A percentile compares a stretch with the other conserved stretches of the same genome.
These are phyloP conservation scores for Lerema accius DNA, from an alignment of 1,140 invertebrate genomes.

Conservation along the genomic window DNA sequence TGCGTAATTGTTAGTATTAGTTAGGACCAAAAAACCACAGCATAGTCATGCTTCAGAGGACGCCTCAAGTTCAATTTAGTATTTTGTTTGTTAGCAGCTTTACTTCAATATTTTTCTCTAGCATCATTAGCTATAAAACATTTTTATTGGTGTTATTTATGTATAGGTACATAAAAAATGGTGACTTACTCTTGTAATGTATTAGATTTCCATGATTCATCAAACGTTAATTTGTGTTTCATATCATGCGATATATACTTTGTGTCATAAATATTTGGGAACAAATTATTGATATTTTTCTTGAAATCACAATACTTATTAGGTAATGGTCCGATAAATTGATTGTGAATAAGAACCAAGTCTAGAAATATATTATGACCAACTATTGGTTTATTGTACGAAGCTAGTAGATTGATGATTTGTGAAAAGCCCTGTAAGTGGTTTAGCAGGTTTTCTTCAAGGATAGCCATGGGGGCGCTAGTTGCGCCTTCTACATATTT, in stretches of 20 bases:
- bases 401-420: slow-evolving; percentile 85
- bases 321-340: slow-evolving; percentile 88
- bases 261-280: slow-evolving; percentile 89
- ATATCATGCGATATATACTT: slow-evolving; percentile 87
- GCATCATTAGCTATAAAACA: too few species aligned
- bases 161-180: not conserved
- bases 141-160: too few species aligned
- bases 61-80: too few species aligned
- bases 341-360: slow-evolving; percentile 87
- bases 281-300: slow-evolving; percentile 83
- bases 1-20: too few species aligned
- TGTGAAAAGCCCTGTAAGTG: slow-evolving; percentile 86
- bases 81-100: too few species aligned
- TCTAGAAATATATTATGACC: slow-evolving; percentile 90
- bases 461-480: slow-evolving; percentile 55
- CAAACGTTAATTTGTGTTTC: slow-evolving; percentile 65
- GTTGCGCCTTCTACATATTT: slow-evolving; percentile 70
- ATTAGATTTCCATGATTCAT: slow-evolving; percentile 82
- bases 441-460: slow-evolving; percentile 81
- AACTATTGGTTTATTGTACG: slow-evolving; percentile 87
- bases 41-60: too few species aligned
- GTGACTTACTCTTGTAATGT: slow-evolving; percentile 75
- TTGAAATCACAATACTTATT: slow-evolving; percentile 87
- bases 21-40: too few species aligned
- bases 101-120: too few species aligned